Evolutionary conservation across 2,113 vertebrate species (phyloP), one percentile per base, ranked within the genome.

Genomic region (Amblyornis subalaris): DNA sequence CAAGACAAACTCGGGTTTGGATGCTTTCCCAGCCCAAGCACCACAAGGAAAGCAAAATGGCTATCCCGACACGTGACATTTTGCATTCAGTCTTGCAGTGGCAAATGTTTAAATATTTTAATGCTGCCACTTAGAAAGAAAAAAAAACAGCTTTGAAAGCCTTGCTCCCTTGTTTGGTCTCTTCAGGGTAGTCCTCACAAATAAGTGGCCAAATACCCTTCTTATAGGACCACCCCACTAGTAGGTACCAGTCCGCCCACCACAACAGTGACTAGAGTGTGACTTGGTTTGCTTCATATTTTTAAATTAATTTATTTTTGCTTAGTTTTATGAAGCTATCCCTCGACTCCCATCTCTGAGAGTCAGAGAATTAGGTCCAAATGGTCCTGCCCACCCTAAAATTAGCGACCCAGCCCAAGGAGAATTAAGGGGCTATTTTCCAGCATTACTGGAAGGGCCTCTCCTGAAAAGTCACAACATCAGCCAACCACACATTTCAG

Each of bases 21-120:
- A 94, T 93, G 79, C 64, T 65, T 97, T 97, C 94, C 94, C 94
- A 93, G 85, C 67, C 64, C 55, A 48, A 91, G 94, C 64, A 67
- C 60, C 75, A 88, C 90, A 93, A 74, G 5, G 23, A 95, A 90
- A 74, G 82, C 64, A 75, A 88, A 91, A 93, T 88, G 94, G 90
- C 76, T 86, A 86, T 92, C 75, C 0, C 12, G 72, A 88, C 72
- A 91, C 53, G 42, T 19, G 88, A 88, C 72, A 90, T 76, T 84
- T 44, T 69, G 50, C 79, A 45, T 74, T 90, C 51, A 7, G 54
- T 77, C 64, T 83, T 91, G 67, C 74, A 58, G 60, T 35, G 64
- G 78, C 42, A 76, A 91, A 85, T 11, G 25, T 38, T 91, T 88
- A 67, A 95, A 75, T 12, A 28, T 84, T 76, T 74, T 72, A 78